These are phyloP conservation scores for Corbicula japonica DNA, from an alignment of 2,888 invertebrate species.

Conservation along the genomic window DNA sequence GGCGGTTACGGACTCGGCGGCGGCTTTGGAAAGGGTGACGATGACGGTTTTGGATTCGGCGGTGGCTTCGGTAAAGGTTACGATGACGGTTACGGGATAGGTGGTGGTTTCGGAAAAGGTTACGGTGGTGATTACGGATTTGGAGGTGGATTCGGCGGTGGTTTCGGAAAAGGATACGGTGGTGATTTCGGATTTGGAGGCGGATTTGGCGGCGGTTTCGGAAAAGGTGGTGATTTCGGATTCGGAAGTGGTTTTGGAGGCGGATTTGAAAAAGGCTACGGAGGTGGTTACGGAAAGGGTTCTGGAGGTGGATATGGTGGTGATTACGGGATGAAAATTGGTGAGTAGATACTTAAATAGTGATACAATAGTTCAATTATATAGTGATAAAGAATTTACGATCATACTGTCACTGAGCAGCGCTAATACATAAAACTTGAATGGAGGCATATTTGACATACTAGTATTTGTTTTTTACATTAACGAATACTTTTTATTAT, in stretches of 20 bases:
- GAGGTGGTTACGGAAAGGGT: background rate
- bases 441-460: background rate
- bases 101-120: background rate
- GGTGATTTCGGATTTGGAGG: background rate
- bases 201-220: background rate
- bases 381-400: too few relatives aligned
- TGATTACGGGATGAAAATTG: conserved; percentile 12
- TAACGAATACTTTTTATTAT: too few relatives aligned
- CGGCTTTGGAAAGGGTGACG: background rate
- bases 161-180: background rate
- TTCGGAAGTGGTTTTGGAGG: background rate
- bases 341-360: background rate
- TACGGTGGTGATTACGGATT: background rate
- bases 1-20: background rate
- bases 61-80: background rate
- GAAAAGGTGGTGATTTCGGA: background rate
- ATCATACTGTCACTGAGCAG: too few relatives aligned
- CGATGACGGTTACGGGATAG: background rate
- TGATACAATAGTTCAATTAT: background rate
- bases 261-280: background rate
- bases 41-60: background rate
- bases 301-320: conserved; percentile 4
- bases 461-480: background rate
- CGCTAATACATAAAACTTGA: too few relatives aligned
- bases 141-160: conserved; percentile 10